Base-by-base conservation (phyloP, 1,140 invertebrate genomes). In the Oscheius sp. region DNA sequence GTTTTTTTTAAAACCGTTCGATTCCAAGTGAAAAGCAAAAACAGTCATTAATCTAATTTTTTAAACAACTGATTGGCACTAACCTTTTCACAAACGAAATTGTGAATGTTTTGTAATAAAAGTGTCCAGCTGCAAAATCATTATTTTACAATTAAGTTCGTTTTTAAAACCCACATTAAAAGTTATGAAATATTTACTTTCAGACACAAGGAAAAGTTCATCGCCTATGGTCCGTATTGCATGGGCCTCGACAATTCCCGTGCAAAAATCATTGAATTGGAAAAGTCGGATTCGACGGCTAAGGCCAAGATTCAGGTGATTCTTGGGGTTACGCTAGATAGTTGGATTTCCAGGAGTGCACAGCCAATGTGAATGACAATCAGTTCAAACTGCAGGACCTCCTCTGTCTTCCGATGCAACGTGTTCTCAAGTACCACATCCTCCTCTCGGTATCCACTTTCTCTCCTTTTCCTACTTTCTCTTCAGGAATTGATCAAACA, bases 341-440 rank as follows among this genome's bases (percentile, higher is more conserved):
- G 18, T 13, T 52, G 36, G 62, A 64, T 46, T 42, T 89, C 35
- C 85, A 94, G 91, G 91, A 91, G 85, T 95, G 92, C 85, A 92
- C 97, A 86, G 90, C 91, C 79, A 90, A 92, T 84, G 93, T 93
- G 73, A 97, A 95, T 86, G 92, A 95, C 80, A 93, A 93, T 18
- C 92, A 93, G 84, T 95, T 97, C 82, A 92, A 94, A 85, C 86
- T 99, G 64, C 88, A 93, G 34, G 95, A 97, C 85, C 91, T 98
- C 61, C 85, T 99, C 4, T 93, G 93, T 32, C 93, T 99, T 35
- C 95, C 95, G 3, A 97, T 99, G 93, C 95, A 99, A 87, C 87
- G 95, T 84, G 91, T 99, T 72, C 88, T 98, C 31, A 98, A 98
- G 83, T 99, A 99, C 86, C 94, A 97, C 85, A 87, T 99, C 49